phyloP scores from a whole-genome alignment of 2,113 vertebrate species.

The Sinocyclocheilus maitianheensis region DNA sequence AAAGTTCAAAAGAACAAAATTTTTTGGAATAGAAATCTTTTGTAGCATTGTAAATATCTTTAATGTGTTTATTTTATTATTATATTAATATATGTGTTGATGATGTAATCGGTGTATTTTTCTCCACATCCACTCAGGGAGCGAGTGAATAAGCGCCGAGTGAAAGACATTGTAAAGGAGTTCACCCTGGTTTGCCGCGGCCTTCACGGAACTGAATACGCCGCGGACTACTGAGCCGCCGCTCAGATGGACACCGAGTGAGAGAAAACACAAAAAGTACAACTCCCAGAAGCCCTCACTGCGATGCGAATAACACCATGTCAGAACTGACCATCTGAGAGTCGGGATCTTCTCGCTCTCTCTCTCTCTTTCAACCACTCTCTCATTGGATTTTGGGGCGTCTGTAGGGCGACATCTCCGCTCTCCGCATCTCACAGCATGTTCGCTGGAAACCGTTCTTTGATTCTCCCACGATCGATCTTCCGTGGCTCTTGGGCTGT shows the following conservation, averaged over 20 bases:
- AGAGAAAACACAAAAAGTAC: constrained; percentile 60
- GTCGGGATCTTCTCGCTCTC: neutral
- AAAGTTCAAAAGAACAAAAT: neutral
- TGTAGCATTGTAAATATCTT: neutral
- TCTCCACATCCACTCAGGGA: constrained; percentile 76
- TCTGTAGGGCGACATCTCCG: constrained; percentile 37
- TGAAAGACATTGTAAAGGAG: constrained; percentile 98
- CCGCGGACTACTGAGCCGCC: constrained; percentile 91
- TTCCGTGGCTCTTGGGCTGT: constrained; percentile 74
- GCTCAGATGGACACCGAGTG: constrained; percentile 17
- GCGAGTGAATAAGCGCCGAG: constrained; percentile 93
- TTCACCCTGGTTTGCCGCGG: constrained; percentile 96
- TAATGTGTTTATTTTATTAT: too few relatives aligned
- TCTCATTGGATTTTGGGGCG: constrained; percentile 10
- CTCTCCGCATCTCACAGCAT: constrained; percentile 56
- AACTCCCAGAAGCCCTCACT: constrained; percentile 31
- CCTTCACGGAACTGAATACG: constrained; percentile 96
- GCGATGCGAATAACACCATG: constrained; percentile 45
- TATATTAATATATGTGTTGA: too few relatives aligned
- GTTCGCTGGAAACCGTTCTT: constrained; percentile 47
- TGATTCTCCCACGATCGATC: constrained; percentile 66
- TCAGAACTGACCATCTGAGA: constrained; percentile 30
- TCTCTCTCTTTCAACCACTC: constrained; percentile 11
- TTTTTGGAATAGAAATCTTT: neutral
- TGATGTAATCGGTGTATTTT: neutral